Base-by-base conservation (phyloP, 2,888 invertebrate species). In the Cyclophora albipunctata region DNA sequence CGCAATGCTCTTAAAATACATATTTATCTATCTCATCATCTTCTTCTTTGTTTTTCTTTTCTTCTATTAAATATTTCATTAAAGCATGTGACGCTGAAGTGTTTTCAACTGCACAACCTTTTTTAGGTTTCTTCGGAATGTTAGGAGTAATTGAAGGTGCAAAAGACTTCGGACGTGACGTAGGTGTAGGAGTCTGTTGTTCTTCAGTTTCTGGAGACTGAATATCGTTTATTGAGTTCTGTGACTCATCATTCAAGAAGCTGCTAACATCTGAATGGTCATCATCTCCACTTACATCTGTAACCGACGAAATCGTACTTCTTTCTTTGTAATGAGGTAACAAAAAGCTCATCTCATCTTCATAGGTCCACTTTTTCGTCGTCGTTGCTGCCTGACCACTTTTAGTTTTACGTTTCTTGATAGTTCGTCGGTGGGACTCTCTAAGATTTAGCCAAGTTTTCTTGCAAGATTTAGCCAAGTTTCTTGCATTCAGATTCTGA, bases 351-450 rank as follows among this genome's bases (percentile, higher is more conserved):
- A 63, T 60, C 54, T 63, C 60, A 54, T 62, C 58, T 55, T 63
- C 63, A 56, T 48, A 63, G 45, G 54, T 56, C 59, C 62, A 63
- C 55, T 63, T 62, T 53, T 58, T 58, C 57, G 55, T 55, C 55
- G 55, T 59, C 49, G 55, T 37, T 44, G 56, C 62, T 53, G 57
- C 59, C 50, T 63, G 58, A 53, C 59, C 56, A 53, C 62, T 62
- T 52, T 58, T 62, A 50, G 52, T 58, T 61, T 57, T 60, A 53
- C 55, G 54, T 45, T 62, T 63, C 52, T 61, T 59, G 34, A 62
- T 51, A 46, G 54, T 45, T 54, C 57, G 50, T 48, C 56, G 53
- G 49, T 59, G 58, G 43, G 58, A 49, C 48, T 58, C 59, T 47
- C 55, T 51, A 53, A 61, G 53, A 56, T 62, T 60, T 49, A 56